phyloP scores from a whole-genome alignment of 2,888 invertebrate species.

The Eupithecia subumbrata region DNA sequence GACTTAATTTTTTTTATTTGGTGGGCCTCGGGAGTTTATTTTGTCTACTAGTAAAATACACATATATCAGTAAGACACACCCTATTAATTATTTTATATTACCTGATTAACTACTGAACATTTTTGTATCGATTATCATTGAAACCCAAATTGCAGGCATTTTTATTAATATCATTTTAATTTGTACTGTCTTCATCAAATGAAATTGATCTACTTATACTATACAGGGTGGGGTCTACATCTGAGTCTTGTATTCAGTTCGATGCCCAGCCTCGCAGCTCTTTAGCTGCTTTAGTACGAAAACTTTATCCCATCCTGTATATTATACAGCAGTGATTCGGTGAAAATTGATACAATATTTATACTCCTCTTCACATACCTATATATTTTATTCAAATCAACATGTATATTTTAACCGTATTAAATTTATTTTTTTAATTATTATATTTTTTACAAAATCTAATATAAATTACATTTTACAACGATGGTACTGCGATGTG shows the following conservation, averaged over 20 bases:
- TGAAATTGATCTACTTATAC: neutral
- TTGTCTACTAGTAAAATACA: too few species aligned
- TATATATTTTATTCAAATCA: too few species aligned
- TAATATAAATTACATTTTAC: neutral
- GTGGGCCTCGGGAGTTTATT: too few species aligned
- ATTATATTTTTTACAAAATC: neutral
- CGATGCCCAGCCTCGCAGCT: neutral
- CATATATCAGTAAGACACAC: neutral
- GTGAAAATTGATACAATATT: neutral
- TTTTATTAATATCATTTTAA: conserved; percentile 2
- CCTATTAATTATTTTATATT: neutral
- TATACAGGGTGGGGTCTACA: neutral
- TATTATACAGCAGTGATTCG: neutral
- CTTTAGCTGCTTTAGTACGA: neutral
- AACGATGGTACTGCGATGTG: neutral
- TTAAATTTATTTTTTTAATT: too few species aligned
- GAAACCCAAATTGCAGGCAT: neutral
- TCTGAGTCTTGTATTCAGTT: neutral
- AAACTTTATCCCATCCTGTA: neutral
- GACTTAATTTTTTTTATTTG: too few species aligned
- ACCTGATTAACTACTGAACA: neutral
- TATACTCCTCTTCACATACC: neutral
- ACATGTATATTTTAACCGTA: too few species aligned
- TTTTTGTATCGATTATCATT: conserved; percentile 10
- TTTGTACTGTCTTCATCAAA: conserved; percentile 13